These are phyloP conservation scores for Muscicapa comitata DNA, from an alignment of 2,797 vertebrate species.

Conservation along the genomic window DNA sequence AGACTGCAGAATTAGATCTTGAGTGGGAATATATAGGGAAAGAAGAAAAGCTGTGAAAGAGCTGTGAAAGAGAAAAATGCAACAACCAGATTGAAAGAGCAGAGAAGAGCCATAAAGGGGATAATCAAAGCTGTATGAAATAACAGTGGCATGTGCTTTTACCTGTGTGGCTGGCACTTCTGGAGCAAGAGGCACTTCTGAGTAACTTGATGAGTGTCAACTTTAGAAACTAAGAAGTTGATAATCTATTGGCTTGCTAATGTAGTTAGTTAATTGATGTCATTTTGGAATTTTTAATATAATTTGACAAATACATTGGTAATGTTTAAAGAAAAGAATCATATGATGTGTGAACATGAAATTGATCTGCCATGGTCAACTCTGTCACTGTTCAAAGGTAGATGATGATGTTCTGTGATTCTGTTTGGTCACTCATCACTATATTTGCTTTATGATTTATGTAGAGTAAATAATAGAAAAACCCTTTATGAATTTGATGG, in stretches of 20 bases:
- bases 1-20: not conserved
- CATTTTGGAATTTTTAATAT: not conserved
- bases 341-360: not conserved
- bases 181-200: not conserved
- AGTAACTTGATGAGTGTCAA: not conserved
- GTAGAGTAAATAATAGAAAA: not conserved
- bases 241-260: not conserved
- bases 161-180: not conserved
- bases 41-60: not conserved
- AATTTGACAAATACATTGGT: not conserved
- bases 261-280: not conserved
- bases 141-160: not conserved
- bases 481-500: not conserved
- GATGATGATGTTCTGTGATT: not conserved
- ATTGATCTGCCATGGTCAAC: not conserved
- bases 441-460: not conserved
- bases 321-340: not conserved
- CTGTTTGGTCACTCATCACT: not conserved
- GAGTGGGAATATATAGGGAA: not conserved
- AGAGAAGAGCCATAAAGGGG: not conserved
- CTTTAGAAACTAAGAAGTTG: not conserved
- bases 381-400: slow-evolving; percentile 10
- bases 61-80: not conserved
- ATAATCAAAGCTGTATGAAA: not conserved
- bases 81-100: not conserved